phyloP scores from a whole-genome alignment of 2,888 invertebrate genomes.

The Hirtodrosophila confusa region DNA sequence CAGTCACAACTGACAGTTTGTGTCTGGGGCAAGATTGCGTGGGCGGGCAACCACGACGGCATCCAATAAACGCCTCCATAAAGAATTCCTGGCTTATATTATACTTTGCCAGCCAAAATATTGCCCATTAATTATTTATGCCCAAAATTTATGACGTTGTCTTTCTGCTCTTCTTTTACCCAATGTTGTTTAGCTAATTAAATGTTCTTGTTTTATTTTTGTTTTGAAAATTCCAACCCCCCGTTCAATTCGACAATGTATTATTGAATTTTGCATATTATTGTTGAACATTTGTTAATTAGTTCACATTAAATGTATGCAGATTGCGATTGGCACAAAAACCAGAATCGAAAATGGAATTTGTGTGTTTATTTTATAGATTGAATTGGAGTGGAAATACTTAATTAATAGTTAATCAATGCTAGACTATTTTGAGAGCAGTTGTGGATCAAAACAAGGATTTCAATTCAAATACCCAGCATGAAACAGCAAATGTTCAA shows the following conservation, averaged over 20 bases:
- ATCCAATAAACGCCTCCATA: conserved; percentile 32
- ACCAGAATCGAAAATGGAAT: no score
- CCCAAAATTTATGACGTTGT: conserved; percentile 19
- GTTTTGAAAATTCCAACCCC: not conserved
- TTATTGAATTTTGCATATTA: not conserved
- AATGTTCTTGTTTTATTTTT: not conserved
- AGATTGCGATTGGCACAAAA: not conserved
- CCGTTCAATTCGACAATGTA: conserved; percentile 4
- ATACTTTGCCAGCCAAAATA: conserved; percentile 10
- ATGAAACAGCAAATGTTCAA: no score
- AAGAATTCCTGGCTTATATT: conserved; percentile 19
- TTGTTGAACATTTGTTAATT: conserved; percentile 13
- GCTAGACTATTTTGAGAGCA: no score
- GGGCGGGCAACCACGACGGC: conserved; percentile 7
- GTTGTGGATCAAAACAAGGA: no score
- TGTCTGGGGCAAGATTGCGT: conserved; percentile 3
- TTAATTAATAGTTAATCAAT: no score
- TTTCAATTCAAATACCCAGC: no score
- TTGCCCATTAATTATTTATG: conserved; percentile 32
- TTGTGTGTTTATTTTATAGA: no score
- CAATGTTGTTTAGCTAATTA: conserved; percentile 12
- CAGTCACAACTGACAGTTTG: conserved; percentile 9
- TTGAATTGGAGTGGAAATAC: no score
- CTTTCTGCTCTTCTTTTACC: not conserved
- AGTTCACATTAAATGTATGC: conserved; percentile 1